Conservation (phyloP, 2,888 invertebrate species). For the Lepidonotus clava region DNA sequence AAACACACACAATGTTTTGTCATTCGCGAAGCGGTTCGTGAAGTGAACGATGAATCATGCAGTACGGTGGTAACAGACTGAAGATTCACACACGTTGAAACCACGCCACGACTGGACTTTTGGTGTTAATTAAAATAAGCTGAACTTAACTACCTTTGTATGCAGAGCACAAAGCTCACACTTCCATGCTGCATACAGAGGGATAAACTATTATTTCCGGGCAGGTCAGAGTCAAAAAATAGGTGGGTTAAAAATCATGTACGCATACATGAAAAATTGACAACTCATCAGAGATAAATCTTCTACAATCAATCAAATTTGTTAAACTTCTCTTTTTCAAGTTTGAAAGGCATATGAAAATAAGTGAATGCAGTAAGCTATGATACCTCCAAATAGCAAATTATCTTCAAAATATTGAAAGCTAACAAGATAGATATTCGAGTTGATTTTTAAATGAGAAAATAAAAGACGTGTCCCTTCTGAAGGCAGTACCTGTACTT, state of each 20-base stretch:
- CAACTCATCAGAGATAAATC: neutral
- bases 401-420: too few species aligned
- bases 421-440: too few species aligned
- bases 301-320: too few species aligned
- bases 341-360: too few species aligned
- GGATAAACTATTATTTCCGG: constrained; percentile 36
- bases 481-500: too few species aligned
- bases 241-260: neutral
- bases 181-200: constrained; percentile 54
- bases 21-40: neutral
- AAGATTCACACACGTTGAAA: neutral
- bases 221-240: neutral
- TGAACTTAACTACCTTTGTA: constrained; percentile 51
- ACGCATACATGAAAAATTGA: constrained; percentile 1
- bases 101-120: constrained; percentile 1
- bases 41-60: neutral
- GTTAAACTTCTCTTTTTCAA: too few species aligned
- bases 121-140: constrained; percentile 44
- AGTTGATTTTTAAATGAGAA: neutral
- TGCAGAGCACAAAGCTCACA: constrained; percentile 54
- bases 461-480: neutral
- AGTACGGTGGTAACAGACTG: neutral
- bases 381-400: too few species aligned
- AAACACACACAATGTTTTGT: constrained; percentile 11
- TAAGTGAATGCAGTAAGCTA: too few species aligned